Evolutionary conservation across 2,113 vertebrate genomes (phyloP).

Genomic region (Pycnonotus jocosus): DNA sequence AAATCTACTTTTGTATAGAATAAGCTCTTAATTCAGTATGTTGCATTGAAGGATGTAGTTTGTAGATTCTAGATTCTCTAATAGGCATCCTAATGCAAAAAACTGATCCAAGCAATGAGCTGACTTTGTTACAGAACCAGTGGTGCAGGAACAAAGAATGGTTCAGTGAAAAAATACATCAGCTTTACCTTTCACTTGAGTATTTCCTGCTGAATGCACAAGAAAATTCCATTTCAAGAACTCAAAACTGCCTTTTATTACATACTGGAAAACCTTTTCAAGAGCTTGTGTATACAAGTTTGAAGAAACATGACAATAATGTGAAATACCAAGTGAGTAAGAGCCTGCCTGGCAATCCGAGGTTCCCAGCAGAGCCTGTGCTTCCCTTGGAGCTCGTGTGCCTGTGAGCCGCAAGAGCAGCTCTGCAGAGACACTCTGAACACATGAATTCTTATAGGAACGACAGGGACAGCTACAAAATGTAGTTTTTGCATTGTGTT

Average conservation of each 20-base stretch:
- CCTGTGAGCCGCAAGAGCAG: background rate
- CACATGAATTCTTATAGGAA: background rate
- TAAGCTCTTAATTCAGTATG: background rate
- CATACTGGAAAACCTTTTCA: background rate
- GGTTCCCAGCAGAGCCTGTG: background rate
- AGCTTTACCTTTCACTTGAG: background rate
- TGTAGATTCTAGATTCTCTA: background rate
- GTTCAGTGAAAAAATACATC: background rate
- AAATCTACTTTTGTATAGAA: background rate
- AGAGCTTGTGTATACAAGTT: background rate
- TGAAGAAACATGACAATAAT: background rate
- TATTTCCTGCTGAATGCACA: slow-evolving; percentile 28
- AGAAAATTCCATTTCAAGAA: background rate
- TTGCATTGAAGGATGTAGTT: background rate
- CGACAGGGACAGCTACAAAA: background rate
- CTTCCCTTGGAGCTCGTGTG: background rate
- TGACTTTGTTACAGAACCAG: background rate
- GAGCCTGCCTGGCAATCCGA: background rate
- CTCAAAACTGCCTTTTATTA: slow-evolving; percentile 46
- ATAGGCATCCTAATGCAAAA: background rate
- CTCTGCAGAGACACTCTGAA: background rate
- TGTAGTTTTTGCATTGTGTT: background rate
- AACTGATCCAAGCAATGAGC: background rate
- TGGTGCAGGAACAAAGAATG: background rate
- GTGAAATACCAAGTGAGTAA: background rate